These are phyloP conservation scores for Melanostigma gelatinosum DNA, from an alignment of 2,113 vertebrate genomes.

Conservation along the genomic window DNA sequence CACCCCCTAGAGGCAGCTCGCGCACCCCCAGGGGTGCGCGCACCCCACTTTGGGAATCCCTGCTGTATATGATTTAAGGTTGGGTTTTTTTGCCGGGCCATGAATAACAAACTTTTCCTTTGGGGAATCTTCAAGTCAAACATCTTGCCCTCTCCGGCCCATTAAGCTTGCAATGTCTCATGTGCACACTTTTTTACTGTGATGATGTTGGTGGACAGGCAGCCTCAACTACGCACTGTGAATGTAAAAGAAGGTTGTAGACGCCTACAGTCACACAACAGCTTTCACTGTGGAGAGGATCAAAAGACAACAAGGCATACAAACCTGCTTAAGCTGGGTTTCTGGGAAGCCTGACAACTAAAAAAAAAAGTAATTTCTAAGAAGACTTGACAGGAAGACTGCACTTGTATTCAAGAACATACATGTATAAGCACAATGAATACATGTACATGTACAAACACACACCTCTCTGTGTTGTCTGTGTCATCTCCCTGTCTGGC, in stretches of 20 bases:
- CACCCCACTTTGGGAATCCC: too few species aligned
- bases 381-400: conserved; percentile 11
- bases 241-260: conserved; percentile 31
- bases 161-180: conserved; percentile 20
- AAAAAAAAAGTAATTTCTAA: conserved; percentile 22
- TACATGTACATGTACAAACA: background rate
- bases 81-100: conserved; percentile 32
- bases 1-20: too few species aligned
- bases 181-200: conserved; percentile 24
- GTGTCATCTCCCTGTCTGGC: conserved; percentile 64
- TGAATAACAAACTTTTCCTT: conserved; percentile 35
- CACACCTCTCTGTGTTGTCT: conserved; percentile 84
- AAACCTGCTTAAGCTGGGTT: conserved; percentile 24
- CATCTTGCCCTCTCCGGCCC: background rate
- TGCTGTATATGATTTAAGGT: background rate
- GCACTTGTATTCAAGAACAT: background rate
- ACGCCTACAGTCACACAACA: conserved; percentile 12
- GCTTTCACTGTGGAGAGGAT: conserved; percentile 23
- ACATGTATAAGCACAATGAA: background rate
- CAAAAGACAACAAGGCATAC: conserved; percentile 29
- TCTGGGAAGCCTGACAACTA: background rate
- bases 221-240: background rate
- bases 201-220: conserved; percentile 16
- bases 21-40: too few species aligned
- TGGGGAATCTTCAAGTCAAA: background rate